Evolutionary conservation across 2,888 invertebrate genomes (phyloP), one percentile per base, ranked within the genome.

Genomic region (Anodontia alba): DNA sequence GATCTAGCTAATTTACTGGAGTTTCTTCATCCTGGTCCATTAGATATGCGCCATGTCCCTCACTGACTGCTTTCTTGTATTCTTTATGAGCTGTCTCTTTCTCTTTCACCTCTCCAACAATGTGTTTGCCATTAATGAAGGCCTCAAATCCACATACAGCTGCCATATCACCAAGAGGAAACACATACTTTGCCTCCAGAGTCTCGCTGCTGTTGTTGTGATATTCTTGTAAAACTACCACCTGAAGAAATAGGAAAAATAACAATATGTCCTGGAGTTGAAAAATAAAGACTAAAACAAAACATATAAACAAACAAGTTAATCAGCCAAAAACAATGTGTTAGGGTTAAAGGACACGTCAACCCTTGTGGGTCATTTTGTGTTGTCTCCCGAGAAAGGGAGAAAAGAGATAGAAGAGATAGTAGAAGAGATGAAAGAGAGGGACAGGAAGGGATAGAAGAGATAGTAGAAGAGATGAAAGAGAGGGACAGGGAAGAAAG

Each of bases 131-230:
- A 82, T 94, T 94, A 80, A 95, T 94, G 87, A 93, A 95, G 0
- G 95, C 95, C 80, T 95, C 95, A 88, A 95, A 95, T 0, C 94
- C 95, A 88, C 94, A 94, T 38, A 95, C 94, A 15, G 93, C 94
- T 20, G 94, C 94, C 85, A 92, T 90, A 31, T 94, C 94, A 57
- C 93, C 93, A 70, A 95, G 90, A 0, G 95, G 95, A 80, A 95
- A 95, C 36, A 95, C 94, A 87, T 94, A 95, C 88, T 94, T 94
- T 12, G 94, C 94, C 82, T 95, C 95, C 3, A 94, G 91, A 17
- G 93, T 77, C 0, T 54, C 23, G 38, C 86, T 77, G 76, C 86
- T 89, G 33, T 82, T 87, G 81, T 94, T 94, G 72, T 88, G 85
- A 86, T 93, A 94, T 71, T 89, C 89, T 84, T 94, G 94, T 42